These are phyloP conservation scores for Cyanistes caeruleus DNA, from an alignment of 2,113 vertebrate genomes.

Conservation along the genomic window DNA sequence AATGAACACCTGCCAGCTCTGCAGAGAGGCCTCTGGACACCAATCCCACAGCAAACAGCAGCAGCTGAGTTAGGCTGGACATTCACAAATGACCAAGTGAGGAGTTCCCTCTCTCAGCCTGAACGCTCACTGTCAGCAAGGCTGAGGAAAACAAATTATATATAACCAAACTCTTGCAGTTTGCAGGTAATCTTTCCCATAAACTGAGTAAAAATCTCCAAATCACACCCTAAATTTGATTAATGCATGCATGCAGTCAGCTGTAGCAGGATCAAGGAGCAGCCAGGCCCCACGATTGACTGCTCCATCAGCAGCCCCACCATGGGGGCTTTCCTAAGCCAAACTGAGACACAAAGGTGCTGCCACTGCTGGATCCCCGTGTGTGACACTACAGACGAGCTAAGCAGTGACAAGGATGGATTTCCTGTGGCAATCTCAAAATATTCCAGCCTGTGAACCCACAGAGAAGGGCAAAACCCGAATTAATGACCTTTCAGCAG, in stretches of 20 bases:
- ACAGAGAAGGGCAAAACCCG: background rate
- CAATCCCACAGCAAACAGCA: background rate
- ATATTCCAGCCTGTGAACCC: background rate
- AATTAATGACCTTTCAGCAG: background rate
- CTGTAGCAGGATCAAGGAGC: background rate
- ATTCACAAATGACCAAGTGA: background rate
- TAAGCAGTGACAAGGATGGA: background rate
- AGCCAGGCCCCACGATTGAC: background rate
- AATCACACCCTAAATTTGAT: background rate
- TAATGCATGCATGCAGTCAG: fast-evolving
- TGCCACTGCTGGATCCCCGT: background rate
- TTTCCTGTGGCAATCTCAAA: background rate
- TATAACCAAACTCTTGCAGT: fast-evolving
- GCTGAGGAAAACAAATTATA: background rate
- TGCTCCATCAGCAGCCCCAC: background rate
- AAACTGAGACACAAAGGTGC: background rate
- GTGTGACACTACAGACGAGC: background rate
- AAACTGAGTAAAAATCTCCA: background rate
- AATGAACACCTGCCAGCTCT: slow-evolving; percentile 22
- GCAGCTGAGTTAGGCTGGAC: background rate
- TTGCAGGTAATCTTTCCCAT: background rate
- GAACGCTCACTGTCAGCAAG: background rate
- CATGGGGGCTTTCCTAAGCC: background rate
- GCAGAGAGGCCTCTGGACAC: background rate
- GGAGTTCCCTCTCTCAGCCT: background rate